Evolutionary conservation across 2,113 vertebrate species (phyloP), one percentile per base, ranked within the genome.

Genomic region (Pachycephala philippinensis): DNA sequence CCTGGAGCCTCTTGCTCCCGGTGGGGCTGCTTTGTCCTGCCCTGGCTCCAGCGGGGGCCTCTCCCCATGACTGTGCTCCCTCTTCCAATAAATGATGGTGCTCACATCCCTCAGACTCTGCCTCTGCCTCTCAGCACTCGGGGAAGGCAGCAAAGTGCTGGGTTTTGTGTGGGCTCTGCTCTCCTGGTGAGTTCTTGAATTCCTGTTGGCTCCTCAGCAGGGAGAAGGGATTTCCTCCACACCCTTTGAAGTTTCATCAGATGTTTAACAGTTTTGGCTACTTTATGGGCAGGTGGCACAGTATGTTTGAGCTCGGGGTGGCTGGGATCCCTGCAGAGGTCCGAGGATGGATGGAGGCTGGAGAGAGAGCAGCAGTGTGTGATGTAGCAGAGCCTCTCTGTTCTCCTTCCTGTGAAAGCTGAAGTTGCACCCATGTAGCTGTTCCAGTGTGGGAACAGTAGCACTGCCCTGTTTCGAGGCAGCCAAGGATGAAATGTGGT

Each of bases 61-160:
- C 31, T 93, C 30, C 37, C 37, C 69, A 31, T 9, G 7, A 31
- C 53, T 65, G 20, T 61, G 50, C 89, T 78, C 60, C 56, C 42
- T 75, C 65, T 75, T 60, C 79, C 70, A 96, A 93, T 96, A 96
- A 97, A 90, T 7, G 0, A 95, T 92, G 92, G 96, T 96, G 96
- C 94, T 96, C 66, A 80, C 37, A 72, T 78, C 52, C 11, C 61
- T 45, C 2, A 1, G 56, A 1, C 75, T 93, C 78, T 92, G 42
- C 30, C 40, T 84, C 44, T 83, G 27, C 42, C 60, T 1, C 56
- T 35, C 30, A 8, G 10, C 0, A 1, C 39, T 8, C 0, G 0
- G 42, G 35, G 47, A n/a, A n/a, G 30, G 63, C 69, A 35, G 56
- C 45, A 9, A 17, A 57, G 23, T 8, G 9, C 57, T 23, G 23